phyloP scores from a whole-genome alignment of 92 coral and sea anemone genomes.

The Epizoanthus scotinus region DNA sequence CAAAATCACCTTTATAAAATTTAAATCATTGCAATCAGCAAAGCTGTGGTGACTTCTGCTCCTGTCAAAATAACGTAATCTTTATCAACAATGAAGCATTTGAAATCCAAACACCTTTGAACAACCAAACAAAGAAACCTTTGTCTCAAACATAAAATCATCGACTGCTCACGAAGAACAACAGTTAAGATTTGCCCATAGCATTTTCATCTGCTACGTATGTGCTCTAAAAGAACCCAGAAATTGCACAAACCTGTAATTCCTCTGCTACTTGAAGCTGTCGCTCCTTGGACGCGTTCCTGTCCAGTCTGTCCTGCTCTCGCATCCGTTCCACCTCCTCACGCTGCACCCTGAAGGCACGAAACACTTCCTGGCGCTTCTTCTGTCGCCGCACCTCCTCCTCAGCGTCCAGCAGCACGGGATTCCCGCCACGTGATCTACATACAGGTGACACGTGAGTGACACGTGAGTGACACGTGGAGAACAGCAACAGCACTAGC shows the following conservation, averaged over 20 bases:
- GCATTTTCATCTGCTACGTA: neutral
- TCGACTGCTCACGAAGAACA: no score
- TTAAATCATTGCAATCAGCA: no score
- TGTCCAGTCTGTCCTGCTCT: conserved; percentile 82
- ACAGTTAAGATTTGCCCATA: no score
- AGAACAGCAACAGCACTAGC: neutral
- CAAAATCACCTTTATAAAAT: no score
- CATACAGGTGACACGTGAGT: neutral
- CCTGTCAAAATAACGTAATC: no score
- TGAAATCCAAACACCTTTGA: no score
- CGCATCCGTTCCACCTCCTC: conserved; percentile 85
- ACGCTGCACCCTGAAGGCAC: conserved; percentile 74
- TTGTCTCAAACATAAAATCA: no score
- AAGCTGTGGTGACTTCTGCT: no score
- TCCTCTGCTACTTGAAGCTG: conserved; percentile 92
- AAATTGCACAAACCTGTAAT: conserved; percentile 68
- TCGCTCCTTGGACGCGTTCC: conserved; percentile 89
- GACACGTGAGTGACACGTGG: neutral
- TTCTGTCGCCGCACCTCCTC: conserved; percentile 76
- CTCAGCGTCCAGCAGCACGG: conserved; percentile 83
- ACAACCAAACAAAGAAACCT: no score
- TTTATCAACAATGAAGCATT: no score
- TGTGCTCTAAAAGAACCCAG: neutral
- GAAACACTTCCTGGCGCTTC: conserved; percentile 73
- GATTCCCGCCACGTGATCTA: conserved; percentile 89